Percentiles rank a stretch among this genome's conserved stretches.
These are phyloP conservation scores for Calliopsis andreniformis DNA, from an alignment of 1,140 invertebrate species.

Conservation along the genomic window DNA sequence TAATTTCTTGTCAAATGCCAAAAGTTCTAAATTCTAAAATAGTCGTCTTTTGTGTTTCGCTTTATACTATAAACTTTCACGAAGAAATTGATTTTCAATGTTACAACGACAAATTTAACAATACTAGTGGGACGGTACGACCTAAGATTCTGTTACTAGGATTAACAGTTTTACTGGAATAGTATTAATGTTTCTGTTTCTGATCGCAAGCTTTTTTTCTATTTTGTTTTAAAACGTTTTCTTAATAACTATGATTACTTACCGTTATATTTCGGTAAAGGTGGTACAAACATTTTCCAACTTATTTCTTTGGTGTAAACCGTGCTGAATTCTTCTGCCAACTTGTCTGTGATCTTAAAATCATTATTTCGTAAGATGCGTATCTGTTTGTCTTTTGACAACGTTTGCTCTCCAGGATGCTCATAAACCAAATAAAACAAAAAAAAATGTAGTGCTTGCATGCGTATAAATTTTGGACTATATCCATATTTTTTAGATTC, in stretches of 20 bases:
- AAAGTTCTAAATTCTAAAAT: no score
- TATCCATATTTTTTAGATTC: slow-evolving; percentile 80
- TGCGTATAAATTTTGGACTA: slow-evolving; percentile 87
- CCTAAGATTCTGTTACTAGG: no score
- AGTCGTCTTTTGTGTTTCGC: no score
- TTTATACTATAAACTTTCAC: no score
- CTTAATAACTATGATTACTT: slow-evolving; percentile 25
- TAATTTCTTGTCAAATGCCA: no score
- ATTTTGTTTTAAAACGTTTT: no score
- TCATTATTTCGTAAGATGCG: slow-evolving; percentile 76
- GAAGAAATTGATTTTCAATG: no score
- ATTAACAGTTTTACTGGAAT: no score
- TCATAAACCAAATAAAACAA: slow-evolving; percentile 87
- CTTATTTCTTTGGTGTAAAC: slow-evolving; percentile 82
- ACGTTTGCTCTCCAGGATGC: slow-evolving; percentile 80
- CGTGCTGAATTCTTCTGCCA: slow-evolving; percentile 77
- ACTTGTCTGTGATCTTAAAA: slow-evolving; percentile 74
- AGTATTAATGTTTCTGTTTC: no score
- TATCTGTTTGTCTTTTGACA: slow-evolving; percentile 76
- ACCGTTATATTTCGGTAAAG: slow-evolving; percentile 84
- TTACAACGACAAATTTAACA: no score
- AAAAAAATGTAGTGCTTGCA: slow-evolving; percentile 86
- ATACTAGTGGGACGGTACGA: no score
- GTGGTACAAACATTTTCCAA: slow-evolving; percentile 90
- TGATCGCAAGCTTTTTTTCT: no score